Percentiles rank a stretch among this genome's conserved stretches.
These are phyloP conservation scores for Rugalucina vietnamica DNA, from an alignment of 2,888 invertebrate genomes.

Conservation along the genomic window DNA sequence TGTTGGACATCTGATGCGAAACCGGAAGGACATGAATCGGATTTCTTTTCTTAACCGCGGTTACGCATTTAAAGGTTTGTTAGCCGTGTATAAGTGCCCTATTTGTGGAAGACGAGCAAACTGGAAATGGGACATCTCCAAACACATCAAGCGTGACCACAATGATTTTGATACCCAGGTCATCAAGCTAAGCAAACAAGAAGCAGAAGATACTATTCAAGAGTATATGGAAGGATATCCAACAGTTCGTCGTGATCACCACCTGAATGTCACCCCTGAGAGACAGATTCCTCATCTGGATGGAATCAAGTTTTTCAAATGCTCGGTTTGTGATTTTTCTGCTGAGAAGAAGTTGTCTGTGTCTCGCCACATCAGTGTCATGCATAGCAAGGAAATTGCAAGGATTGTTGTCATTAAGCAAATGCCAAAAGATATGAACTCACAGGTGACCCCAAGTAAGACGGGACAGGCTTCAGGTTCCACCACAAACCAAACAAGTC, in stretches of 20 bases:
- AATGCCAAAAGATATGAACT: neutral
- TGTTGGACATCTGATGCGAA: too few relatives aligned
- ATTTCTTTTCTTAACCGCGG: too few relatives aligned
- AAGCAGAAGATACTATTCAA: conserved; percentile 79
- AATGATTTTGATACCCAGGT: conserved; percentile 71
- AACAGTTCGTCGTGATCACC: conserved; percentile 73
- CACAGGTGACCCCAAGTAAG: neutral
- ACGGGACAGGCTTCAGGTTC: neutral
- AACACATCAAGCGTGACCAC: conserved; percentile 80
- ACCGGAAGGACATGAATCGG: too few relatives aligned
- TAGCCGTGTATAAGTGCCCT: conserved; percentile 81
- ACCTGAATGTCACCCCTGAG: conserved; percentile 63
- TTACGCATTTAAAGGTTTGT: too few relatives aligned
- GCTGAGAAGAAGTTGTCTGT: conserved; percentile 99
- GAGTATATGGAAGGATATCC: conserved; percentile 76
- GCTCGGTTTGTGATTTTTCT: conserved; percentile 96
- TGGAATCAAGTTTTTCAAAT: conserved; percentile 88
- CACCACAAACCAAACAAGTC: neutral
- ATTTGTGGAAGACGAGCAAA: conserved; percentile 81
- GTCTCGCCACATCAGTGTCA: conserved; percentile 93
- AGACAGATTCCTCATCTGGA: conserved; percentile 1
- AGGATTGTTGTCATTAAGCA: conserved; percentile 17
- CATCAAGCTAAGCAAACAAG: conserved; percentile 74
- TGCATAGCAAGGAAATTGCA: conserved; percentile 60
- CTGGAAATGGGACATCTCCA: conserved; percentile 82